Evolutionary conservation across 1,140 invertebrate genomes (phyloP).

Genomic region (Aleiodes sp.): DNA sequence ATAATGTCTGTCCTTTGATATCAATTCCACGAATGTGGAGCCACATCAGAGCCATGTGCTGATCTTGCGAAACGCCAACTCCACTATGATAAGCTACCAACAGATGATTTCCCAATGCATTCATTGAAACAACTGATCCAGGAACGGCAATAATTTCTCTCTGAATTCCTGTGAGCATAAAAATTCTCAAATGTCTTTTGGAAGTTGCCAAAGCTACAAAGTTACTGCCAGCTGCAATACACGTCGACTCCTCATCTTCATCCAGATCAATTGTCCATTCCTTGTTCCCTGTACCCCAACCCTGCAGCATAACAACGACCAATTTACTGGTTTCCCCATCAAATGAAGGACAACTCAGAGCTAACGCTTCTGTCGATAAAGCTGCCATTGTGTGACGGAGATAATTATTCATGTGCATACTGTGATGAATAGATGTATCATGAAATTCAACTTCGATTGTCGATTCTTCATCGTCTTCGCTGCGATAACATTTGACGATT

Average conservation of each 20-base stretch:
- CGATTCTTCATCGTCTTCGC: constrained; percentile 74
- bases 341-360: constrained; percentile 78
- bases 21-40: constrained; percentile 56
- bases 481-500: constrained; percentile 78
- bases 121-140: constrained; percentile 77
- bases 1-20: constrained; percentile 66
- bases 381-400: constrained; percentile 84
- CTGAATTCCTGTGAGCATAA: constrained; percentile 86
- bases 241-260: constrained; percentile 78
- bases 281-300: constrained; percentile 79
- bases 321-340: constrained; percentile 66
- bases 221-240: constrained; percentile 76
- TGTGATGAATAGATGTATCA: constrained; percentile 88
- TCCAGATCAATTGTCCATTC: constrained; percentile 87
- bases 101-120: constrained; percentile 75
- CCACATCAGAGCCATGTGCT: constrained; percentile 70
- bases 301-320: constrained; percentile 59
- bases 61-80: constrained; percentile 63
- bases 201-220: constrained; percentile 84
- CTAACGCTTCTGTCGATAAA: constrained; percentile 80
- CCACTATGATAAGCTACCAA: constrained; percentile 81
- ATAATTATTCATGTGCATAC: constrained; percentile 88
- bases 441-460: constrained; percentile 96
- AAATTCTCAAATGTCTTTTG: constrained; percentile 80
- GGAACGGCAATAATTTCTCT: constrained; percentile 78